These are phyloP conservation scores for Cantharis rufa DNA, from an alignment of 2,888 invertebrate species.

Conservation along the genomic window DNA sequence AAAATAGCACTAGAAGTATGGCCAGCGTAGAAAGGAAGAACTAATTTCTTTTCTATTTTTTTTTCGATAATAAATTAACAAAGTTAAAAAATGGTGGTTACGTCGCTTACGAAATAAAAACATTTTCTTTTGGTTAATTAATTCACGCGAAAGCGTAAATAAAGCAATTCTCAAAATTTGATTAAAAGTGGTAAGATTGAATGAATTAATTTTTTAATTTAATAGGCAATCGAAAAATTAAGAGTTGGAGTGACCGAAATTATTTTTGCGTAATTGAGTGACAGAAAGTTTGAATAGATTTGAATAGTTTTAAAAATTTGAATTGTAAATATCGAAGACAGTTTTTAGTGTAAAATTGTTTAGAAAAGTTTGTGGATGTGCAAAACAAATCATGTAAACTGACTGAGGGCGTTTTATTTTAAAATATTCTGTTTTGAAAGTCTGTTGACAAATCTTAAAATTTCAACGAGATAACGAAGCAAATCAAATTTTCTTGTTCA, in stretches of 20 bases:
- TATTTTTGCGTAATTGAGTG: neutral
- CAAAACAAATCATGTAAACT: constrained; percentile 16
- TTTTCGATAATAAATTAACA: neutral
- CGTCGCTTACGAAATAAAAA: neutral
- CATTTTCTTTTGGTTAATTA: neutral
- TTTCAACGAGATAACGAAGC: constrained; percentile 18
- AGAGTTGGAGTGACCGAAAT: neutral
- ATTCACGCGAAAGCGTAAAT: neutral
- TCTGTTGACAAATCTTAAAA: constrained; percentile 27
- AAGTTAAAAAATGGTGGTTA: neutral
- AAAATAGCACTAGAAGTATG: neutral
- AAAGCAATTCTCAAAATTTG: constrained; percentile 9
- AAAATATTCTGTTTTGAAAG: constrained; percentile 22
- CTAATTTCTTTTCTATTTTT: neutral
- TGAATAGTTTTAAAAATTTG: constrained; percentile 28
- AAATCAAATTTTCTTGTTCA: constrained; percentile 20
- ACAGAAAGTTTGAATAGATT: constrained; percentile 25
- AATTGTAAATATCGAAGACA: constrained; percentile 41
- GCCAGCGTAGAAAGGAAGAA: neutral
- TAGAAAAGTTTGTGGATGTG: constrained; percentile 28
- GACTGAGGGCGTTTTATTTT: constrained; percentile 7
- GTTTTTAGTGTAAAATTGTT: constrained; percentile 26
- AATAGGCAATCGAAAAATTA: neutral
- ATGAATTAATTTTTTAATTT: constrained; percentile 10
- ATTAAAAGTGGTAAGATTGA: constrained; percentile 7